Evolutionary conservation across 1,140 invertebrate genomes (phyloP), one percentile per base, ranked within the genome.

Genomic region (Plectrocnemia conspersa): DNA sequence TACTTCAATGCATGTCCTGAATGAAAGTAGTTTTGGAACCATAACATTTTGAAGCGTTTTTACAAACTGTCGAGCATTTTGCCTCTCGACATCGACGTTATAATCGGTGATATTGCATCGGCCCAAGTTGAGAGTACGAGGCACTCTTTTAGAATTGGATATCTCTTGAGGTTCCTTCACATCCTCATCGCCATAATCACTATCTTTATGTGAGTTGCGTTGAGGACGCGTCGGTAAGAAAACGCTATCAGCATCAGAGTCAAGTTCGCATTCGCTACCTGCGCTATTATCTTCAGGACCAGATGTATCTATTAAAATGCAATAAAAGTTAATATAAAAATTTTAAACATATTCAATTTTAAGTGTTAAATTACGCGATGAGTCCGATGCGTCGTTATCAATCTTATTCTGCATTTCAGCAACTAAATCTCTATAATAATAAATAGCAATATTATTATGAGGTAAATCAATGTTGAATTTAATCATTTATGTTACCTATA

Each of bases 1-100:
- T 66, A 78, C 77, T 68, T 90, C 86, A 56, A 88, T 83, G 32
- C 86, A 86, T 62, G 84, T 88, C 35, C 84, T 74, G 1, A 90
- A 73, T 27, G 80, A 72, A 9, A 88, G 65, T 2, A 92, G 71
- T 54, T 82, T 79, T 0, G 89, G 88, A n/a, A 92, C 66, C 9
- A 89, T 69, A 36, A 83, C 77, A 24, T 79, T 76, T 50, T 78
- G 78, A 2, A 94, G 65, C 3, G 82, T 84, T 60, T 82, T 80
- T 0, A 88, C 79, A 70, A 91, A 93, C 64, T 85, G 80, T 23
- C 80, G 74, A 2, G 88, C 87, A 68, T 89, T 89, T 61, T 89
- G 83, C 62, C 85, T 72, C 68, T 92, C 89, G 21, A 85, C 74
- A 59, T 87, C 85, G 2, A 85, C 83, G 54, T 84, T 85, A 58